phyloP scores from a whole-genome alignment of 2,113 vertebrate species.

The Semicossyphus pulcher region DNA sequence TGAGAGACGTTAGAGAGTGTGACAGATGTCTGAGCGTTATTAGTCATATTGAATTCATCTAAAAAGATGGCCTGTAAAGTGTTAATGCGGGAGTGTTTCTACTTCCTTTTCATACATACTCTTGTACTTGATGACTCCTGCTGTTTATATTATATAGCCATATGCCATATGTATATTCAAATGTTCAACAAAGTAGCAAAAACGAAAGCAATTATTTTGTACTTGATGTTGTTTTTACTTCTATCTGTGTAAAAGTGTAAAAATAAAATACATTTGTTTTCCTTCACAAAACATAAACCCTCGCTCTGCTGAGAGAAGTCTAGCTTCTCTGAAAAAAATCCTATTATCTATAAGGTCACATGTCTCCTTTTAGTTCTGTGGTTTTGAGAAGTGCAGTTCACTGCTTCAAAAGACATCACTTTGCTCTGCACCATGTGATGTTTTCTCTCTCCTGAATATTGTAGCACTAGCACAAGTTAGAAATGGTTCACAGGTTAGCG shows the following conservation, averaged over 20 bases:
- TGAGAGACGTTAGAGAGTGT: slow-evolving; percentile 24
- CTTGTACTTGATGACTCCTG: slow-evolving; percentile 8
- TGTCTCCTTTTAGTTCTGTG: slow-evolving; percentile 70
- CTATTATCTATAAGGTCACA: slow-evolving; percentile 73
- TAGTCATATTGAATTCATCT: slow-evolving; percentile 55
- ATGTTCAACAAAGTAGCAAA: slow-evolving; percentile 6
- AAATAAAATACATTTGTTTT: slow-evolving; percentile 50
- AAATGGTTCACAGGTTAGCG: slow-evolving; percentile 32
- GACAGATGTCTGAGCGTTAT: slow-evolving; percentile 26
- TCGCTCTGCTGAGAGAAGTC: slow-evolving; percentile 13
- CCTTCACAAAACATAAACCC: slow-evolving; percentile 1
- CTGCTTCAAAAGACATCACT: slow-evolving; percentile 65
- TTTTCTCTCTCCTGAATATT: slow-evolving; percentile 66
- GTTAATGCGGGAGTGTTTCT: slow-evolving; percentile 43
- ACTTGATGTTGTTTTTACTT: slow-evolving; percentile 23
- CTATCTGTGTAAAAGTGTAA: slow-evolving; percentile 35
- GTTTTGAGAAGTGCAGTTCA: slow-evolving; percentile 69
- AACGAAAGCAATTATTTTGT: slow-evolving; percentile 2
- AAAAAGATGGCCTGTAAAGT: slow-evolving; percentile 53
- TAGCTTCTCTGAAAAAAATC: slow-evolving; percentile 41
- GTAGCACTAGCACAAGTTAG: slow-evolving; percentile 20
- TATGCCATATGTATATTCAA: not conserved
- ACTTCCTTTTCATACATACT: slow-evolving; percentile 24
- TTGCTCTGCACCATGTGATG: slow-evolving; percentile 46
- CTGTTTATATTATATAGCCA: slow-evolving; percentile 15